Conservation (phyloP, 2,113 vertebrate species). For the Hiodon alosoides region DNA sequence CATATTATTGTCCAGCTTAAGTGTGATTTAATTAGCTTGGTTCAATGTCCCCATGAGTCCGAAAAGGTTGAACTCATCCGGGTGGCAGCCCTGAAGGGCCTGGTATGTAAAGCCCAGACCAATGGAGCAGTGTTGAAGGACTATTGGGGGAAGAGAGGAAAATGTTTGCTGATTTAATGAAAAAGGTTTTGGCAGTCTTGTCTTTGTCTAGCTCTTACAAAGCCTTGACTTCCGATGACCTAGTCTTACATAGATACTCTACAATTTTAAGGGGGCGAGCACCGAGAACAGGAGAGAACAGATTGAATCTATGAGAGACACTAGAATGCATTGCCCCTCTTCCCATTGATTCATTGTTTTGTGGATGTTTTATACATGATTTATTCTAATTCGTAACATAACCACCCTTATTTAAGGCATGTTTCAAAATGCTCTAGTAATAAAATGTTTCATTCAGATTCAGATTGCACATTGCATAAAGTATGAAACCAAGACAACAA, state of each 20-base stretch:
- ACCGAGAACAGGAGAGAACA: not conserved
- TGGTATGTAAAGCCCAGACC: not conserved
- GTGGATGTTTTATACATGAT: too few relatives aligned
- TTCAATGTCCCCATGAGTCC: conserved; percentile 62
- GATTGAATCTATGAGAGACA: not conserved
- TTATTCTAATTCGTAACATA: too few relatives aligned
- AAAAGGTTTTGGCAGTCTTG: conserved; percentile 55
- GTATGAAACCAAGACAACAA: too few relatives aligned
- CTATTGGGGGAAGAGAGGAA: conserved; percentile 26
- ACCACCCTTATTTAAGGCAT: too few relatives aligned
- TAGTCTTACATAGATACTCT: not conserved
- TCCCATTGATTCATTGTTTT: too few relatives aligned
- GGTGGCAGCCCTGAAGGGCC: not conserved
- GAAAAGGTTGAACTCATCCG: conserved; percentile 44
- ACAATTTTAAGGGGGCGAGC: not conserved
- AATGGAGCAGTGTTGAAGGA: conserved; percentile 2
- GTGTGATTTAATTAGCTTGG: conserved; percentile 74
- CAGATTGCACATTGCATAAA: too few relatives aligned
- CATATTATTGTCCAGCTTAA: conserved; percentile 70
- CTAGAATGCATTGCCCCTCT: too few relatives aligned
- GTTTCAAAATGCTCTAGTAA: too few relatives aligned
- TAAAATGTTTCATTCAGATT: too few relatives aligned
- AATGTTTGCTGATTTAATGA: conserved; percentile 69
- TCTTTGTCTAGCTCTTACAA: conserved; percentile 10
- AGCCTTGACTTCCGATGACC: conserved; percentile 4